Percentiles rank a stretch among this genome's conserved stretches.
Evolutionary conservation across 2,888 invertebrate genomes (phyloP).

Genomic region (Seladonia tumulorum): DNA sequence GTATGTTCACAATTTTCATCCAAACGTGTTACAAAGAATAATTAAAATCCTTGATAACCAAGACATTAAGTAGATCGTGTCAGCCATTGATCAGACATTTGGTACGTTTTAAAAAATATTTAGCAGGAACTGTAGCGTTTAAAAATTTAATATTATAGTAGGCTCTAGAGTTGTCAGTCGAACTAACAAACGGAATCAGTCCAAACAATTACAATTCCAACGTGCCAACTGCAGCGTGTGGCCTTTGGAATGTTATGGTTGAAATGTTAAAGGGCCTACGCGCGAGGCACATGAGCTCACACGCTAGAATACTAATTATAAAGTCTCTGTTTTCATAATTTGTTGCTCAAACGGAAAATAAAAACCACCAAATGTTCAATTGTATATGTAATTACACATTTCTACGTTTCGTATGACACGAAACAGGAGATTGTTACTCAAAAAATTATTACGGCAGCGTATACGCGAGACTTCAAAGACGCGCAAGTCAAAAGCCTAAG

Average conservation of each 20-base stretch:
- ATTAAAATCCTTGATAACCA: background rate
- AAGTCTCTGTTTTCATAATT: background rate
- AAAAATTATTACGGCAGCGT: background rate
- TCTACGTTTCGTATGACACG: background rate
- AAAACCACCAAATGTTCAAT: background rate
- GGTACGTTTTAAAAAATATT: background rate
- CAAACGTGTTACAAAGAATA: background rate
- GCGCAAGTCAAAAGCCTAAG: background rate
- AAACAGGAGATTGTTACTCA: background rate
- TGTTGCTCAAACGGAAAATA: background rate
- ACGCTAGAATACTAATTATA: background rate
- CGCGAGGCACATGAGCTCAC: background rate
- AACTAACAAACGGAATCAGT: background rate
- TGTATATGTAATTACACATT: background rate
- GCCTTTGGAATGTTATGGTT: slow-evolving; percentile 39
- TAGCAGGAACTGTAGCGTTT: background rate
- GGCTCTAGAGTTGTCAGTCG: background rate
- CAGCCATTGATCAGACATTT: background rate
- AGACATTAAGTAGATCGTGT: background rate
- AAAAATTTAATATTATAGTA: background rate
- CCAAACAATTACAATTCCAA: background rate
- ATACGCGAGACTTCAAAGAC: background rate
- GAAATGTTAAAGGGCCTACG: slow-evolving; percentile 40
- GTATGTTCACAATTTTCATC: no score
- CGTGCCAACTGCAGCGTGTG: slow-evolving; percentile 18